Base-by-base conservation (phyloP, 1,140 invertebrate species). In the Tetramorium alpestre region DNA sequence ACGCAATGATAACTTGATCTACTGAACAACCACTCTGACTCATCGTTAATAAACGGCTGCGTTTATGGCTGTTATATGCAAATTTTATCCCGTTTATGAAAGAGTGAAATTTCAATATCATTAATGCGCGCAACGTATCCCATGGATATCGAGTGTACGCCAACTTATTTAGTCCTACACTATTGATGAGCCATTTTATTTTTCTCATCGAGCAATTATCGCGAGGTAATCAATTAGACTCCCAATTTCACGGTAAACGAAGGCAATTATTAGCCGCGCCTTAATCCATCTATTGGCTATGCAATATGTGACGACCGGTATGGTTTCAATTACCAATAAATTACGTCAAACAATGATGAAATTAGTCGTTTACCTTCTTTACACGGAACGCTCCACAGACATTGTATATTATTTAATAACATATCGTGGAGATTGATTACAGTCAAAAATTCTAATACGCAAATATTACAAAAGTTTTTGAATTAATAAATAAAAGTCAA, bases 241-340 rank as follows among this genome's bases (percentile, higher is more conserved):
- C 47, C 47, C 49, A 62, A 78, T 78, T 86, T 78, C 60, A 54
- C 56, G 25, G 47, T 51, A 54, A 80, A 47, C 62, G 41, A 8
- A 28, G 58, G 49, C 38, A 33, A 67, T 78, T 86, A 86, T 65
- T n/a, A 80, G 41, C 62, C 72, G 84, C 47, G 18, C 82, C 72
- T 80, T 86, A 56, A 85, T 85, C 75, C 58, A 28, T 77, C 82
- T 76, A 76, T 85, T 62, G 70, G 49, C 22, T 41, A 28, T 38
- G 49, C 47, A 64, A 64, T 65, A 51, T 77, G 72, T 44, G 22
- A 76, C 16, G 7, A 51, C 81, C 16, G 16, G 8, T 51, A 8
- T 25, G 44, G 44, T 41, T 77, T 85, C 82, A 64, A 54, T 85
- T 77, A 77, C 44, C n/a, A 77, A 58, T 85, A 85, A 85, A 85